Percentiles rank a stretch among this genome's conserved stretches.
phyloP scores from a whole-genome alignment of 2,797 vertebrate genomes.

The Trachops cirrhosus region DNA sequence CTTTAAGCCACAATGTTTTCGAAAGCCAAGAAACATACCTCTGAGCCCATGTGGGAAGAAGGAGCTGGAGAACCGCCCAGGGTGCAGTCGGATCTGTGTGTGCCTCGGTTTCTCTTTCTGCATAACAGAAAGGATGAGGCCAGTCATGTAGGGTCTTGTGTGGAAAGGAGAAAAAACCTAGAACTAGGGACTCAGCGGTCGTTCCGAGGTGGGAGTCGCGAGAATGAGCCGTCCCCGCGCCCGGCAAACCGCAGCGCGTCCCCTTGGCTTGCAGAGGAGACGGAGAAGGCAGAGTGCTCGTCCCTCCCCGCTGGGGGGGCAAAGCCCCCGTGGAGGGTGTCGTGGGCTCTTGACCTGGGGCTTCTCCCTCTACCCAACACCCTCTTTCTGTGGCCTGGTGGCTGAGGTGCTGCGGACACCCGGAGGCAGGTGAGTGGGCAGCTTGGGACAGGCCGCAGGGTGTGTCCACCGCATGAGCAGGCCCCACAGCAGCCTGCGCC shows the following conservation, averaged over 20 bases:
- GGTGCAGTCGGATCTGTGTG: rapidly evolving
- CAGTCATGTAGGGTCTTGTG: neutral
- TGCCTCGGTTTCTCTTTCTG: neutral
- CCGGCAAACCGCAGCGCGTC: neutral
- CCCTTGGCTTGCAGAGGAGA: neutral
- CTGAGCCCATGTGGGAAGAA: neutral
- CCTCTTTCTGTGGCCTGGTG: slow-evolving; percentile 21
- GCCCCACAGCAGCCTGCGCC: neutral
- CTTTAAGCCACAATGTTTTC: neutral
- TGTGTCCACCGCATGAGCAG: neutral
- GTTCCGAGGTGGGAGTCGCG: neutral
- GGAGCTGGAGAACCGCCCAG: neutral
- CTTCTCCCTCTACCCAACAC: neutral
- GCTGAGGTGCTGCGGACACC: neutral
- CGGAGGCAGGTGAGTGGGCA: slow-evolving; percentile 68
- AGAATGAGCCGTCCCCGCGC: neutral
- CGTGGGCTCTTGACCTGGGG: neutral
- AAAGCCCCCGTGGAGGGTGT: neutral
- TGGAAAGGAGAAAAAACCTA: neutral
- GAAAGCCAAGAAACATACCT: neutral
- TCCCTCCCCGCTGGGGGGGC: neutral
- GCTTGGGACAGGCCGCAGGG: neutral
- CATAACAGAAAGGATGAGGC: neutral
- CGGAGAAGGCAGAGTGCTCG: neutral
- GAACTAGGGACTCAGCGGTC: neutral